Conservation (phyloP, 1,140 invertebrate genomes). For the Eulimnadia texana region DNA sequence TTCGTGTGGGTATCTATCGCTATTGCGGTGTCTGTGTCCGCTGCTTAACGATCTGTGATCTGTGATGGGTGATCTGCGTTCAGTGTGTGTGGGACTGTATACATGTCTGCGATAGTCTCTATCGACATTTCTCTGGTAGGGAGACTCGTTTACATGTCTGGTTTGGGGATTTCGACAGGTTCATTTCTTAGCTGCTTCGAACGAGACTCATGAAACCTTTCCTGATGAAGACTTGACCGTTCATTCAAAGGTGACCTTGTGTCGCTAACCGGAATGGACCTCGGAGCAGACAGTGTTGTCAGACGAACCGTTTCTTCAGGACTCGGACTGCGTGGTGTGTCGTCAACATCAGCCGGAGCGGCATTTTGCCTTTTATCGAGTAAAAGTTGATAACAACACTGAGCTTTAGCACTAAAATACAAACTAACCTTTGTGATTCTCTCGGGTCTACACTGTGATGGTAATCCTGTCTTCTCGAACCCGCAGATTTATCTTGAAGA, state of each 20-base stretch:
- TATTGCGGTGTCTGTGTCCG: background rate
- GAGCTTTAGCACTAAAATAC: too few relatives aligned
- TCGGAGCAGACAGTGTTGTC: background rate
- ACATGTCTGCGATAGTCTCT: background rate
- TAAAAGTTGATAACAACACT: too few relatives aligned
- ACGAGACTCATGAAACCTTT: background rate
- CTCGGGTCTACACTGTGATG: background rate
- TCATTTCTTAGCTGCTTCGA: background rate
- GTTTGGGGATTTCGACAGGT: background rate
- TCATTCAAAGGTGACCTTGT: background rate
- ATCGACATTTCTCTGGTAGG: background rate
- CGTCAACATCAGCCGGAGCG: background rate
- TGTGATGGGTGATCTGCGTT: too few relatives aligned
- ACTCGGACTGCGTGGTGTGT: slow-evolving; percentile 2
- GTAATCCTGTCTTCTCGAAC: background rate
- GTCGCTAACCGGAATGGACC: background rate
- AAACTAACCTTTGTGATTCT: too few relatives aligned
- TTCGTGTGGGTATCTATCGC: background rate
- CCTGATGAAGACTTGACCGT: background rate
- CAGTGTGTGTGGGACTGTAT: background rate
- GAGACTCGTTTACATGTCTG: background rate
- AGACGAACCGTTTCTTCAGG: slow-evolving; percentile 7
- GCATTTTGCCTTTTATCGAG: too few relatives aligned
- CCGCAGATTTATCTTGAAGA: background rate
- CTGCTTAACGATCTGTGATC: background rate